Base-by-base conservation (phyloP, 2,888 invertebrate species). In the Machimus rusticus region DNA sequence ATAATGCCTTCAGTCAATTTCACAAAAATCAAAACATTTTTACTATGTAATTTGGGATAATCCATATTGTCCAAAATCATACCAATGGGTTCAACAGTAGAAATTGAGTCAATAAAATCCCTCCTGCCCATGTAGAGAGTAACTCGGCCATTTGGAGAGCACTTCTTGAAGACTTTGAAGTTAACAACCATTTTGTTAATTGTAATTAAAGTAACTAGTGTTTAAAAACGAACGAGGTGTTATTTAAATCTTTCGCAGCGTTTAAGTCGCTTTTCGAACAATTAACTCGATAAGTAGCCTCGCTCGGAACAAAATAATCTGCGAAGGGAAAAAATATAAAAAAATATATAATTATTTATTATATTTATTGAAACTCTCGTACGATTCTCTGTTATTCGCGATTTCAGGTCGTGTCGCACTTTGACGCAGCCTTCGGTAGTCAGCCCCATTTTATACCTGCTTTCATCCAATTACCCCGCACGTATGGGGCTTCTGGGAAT, bases 91-190 rank as follows among this genome's bases (percentile, higher is more conserved):
- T 98, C 98, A 88, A 97, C 96, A 88, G 95, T 95, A 0, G 97
- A 95, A 90, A 98, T 95, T 91, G 98, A 97, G 92, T 98, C 98
- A 88, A 98, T 95, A 92, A 97, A 98, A 92, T 98, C 98, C 89
- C 98, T 94, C 92, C 97, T 97, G 74, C 96, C 96, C 93, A 98
- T 92, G 90, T 98, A 98, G 90, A 98, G 93, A 66, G 97, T 96
- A 90, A 98, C 93, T 93, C 97, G 97, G 89, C 96, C 96, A 93
- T 98, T 98, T 79, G 98, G 97, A 74, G 97, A 96, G 91, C 95
- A 95, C 94, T 98, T 98, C 93, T 98, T 98, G 93, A 96, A 98
- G 91, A 98, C 98, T 93, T 97, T 96, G 92, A 97, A 97, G 92
- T 97, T 97, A 91, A 95, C 96, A 92, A 97, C 98, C 98, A 98